These are phyloP conservation scores for Parnassius smintheus DNA, from an alignment of 2,888 invertebrate species.

Conservation along the genomic window DNA sequence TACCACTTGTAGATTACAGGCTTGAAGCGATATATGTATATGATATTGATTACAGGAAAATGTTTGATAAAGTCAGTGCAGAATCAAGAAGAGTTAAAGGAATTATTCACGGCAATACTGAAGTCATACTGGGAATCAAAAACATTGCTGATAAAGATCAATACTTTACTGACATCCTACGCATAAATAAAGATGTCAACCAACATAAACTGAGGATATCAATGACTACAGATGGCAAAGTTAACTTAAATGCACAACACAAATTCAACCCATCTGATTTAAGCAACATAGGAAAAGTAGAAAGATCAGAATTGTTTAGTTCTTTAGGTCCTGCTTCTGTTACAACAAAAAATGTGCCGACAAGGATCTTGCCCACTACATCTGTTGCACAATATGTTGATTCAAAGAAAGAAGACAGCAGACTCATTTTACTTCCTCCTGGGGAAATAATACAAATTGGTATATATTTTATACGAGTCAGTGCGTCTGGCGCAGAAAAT, in stretches of 20 bases:
- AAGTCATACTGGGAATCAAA: constrained; percentile 77
- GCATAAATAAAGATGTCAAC: constrained; percentile 78
- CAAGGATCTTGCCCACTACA: constrained; percentile 45
- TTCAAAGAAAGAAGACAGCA: constrained; percentile 41
- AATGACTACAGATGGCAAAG: constrained; percentile 68
- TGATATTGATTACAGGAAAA: constrained; percentile 65
- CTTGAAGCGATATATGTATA: not conserved
- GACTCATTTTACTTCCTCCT: constrained; percentile 59
- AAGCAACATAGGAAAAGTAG: constrained; percentile 53
- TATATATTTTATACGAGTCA: constrained; percentile 54
- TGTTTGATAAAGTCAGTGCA: constrained; percentile 80
- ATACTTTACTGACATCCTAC: constrained; percentile 76
- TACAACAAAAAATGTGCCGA: constrained; percentile 50
- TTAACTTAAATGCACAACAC: constrained; percentile 68
- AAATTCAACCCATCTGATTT: constrained; percentile 65
- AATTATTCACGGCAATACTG: constrained; percentile 71
- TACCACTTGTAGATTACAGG: too few relatives aligned
- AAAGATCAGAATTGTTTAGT: constrained; percentile 57
- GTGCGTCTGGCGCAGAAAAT: constrained; percentile 60
- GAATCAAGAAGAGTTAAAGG: constrained; percentile 76
- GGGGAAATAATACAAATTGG: constrained; percentile 69
- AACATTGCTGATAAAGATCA: constrained; percentile 79
- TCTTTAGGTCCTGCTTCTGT: constrained; percentile 55
- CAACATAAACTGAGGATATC: constrained; percentile 72
- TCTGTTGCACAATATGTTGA: constrained; percentile 45